Evolutionary conservation across 2,113 vertebrate species (phyloP).

Genomic region (Gallinago undulata): DNA sequence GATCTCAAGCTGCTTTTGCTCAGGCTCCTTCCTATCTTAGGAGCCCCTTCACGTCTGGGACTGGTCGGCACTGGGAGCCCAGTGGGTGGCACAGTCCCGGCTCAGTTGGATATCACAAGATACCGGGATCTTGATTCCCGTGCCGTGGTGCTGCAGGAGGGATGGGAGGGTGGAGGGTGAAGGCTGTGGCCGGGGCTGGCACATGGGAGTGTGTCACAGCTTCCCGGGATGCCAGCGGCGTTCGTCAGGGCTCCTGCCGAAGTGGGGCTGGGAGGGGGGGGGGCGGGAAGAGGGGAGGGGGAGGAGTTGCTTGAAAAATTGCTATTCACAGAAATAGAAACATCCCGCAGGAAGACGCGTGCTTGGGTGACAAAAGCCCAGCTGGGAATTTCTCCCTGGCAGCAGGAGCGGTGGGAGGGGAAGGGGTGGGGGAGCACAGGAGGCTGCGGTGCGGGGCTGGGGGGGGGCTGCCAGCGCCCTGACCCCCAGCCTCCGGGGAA

Average conservation of each 20-base stretch:
- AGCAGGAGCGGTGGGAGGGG: constrained; percentile 1
- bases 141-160: neutral
- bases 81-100: accelerated
- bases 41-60: accelerated
- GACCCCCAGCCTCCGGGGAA: neutral
- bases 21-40: neutral
- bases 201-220: neutral
- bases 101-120: neutral
- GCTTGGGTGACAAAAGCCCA: constrained; percentile 35
- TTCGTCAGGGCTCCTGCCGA: constrained; percentile 16
- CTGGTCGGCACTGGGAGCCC: neutral
- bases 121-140: accelerated
- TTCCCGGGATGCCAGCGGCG: constrained; percentile 1
- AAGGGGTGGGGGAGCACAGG: neutral
- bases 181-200: neutral
- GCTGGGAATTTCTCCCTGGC: constrained; percentile 45
- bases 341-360: constrained; percentile 9
- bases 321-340: constrained; percentile 48
- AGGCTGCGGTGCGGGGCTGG: neutral
- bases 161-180: neutral
- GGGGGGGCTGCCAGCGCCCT: neutral
- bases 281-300: neutral
- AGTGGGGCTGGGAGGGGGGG: neutral
- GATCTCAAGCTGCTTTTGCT: neutral
- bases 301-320: constrained; percentile 5